Evolutionary conservation across 2,113 vertebrate species (phyloP), one percentile per base, ranked within the genome.

Genomic region (Hypocryptadius cinnamomeus): DNA sequence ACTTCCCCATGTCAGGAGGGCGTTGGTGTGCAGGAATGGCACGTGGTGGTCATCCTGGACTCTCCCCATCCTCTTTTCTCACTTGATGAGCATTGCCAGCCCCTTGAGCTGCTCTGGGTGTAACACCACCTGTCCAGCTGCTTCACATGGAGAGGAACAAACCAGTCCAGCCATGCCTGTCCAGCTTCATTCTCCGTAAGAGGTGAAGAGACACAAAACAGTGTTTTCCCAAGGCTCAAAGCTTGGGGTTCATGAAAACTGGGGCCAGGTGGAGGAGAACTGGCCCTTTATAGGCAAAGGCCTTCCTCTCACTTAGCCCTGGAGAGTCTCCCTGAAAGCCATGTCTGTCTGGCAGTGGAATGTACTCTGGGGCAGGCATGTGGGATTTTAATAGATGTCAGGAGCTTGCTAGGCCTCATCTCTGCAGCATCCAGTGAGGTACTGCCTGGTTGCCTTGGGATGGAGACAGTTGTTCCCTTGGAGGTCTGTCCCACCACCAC

Each of bases 61-160:
- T 65, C 14, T 90, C 20, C 25, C 16, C 2, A 1, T 44, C 37
- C 3, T 1, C 17, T 24, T 40, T 61, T 87, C 37, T 68, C 13
- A 3, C 18, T 70, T 47, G 27, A 5, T 59, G 35, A 71, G 22
- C 31, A 15, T 68, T 0, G 0, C 24, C 44, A 82, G 28, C n/a
- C 37, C 48, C 44, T 71, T 74, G 72, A 39, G 42, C 40, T 44
- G 19, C 33, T 66, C 80, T 63, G 54, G 6, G 11, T 84, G 15
- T 84, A 44, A 57, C n/a, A 60, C 16, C 0, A 1, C 22, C 18
- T 63, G 35, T 80, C 18, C 76, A 90, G 11, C 53, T 88, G 33
- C 57, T 51, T 88, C 7, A 0, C 9, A 8, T 23, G 39, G 42
- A 54, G 25, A 12, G 5, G 8, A 74, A 16, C 15, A 35, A 82